Evolutionary conservation across 2,888 invertebrate species (phyloP).

Genomic region (Cacoxenus indagator): DNA sequence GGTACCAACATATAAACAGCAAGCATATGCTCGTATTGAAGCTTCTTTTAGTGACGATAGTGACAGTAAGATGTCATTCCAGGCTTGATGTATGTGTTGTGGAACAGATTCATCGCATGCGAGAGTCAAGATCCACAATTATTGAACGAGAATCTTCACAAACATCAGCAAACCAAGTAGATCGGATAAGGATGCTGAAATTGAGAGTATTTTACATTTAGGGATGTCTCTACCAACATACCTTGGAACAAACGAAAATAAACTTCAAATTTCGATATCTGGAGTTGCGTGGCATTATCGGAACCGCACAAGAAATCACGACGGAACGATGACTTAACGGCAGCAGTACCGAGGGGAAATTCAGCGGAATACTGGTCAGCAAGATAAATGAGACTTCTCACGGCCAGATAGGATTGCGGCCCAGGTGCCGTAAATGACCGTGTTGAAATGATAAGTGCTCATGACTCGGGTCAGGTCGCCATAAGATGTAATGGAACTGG

Average conservation of each 20-base stretch:
- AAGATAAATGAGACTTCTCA: conserved; percentile 9
- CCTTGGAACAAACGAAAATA: too few species aligned
- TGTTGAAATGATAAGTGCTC: conserved; percentile 2
- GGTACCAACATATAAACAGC: conserved; percentile 1
- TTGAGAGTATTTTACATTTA: too few species aligned
- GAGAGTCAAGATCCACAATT: too few species aligned
- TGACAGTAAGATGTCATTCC: too few species aligned
- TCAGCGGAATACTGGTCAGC: not conserved
- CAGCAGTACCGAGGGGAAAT: not conserved
- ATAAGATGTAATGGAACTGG: conserved; percentile 13
- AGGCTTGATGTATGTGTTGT: too few species aligned
- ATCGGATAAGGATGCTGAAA: too few species aligned
- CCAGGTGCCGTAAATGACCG: not conserved
- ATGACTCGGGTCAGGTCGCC: conserved; percentile 23
- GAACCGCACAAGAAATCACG: not conserved
- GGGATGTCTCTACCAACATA: too few species aligned
- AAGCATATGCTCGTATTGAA: conserved; percentile 16
- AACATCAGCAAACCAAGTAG: too few species aligned
- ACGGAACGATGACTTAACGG: not conserved
- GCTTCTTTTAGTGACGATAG: too few species aligned
- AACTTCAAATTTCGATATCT: not conserved
- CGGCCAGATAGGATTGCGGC: not conserved
- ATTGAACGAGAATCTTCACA: too few species aligned
- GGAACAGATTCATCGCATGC: too few species aligned
- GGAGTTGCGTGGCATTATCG: too few species aligned